Evolutionary conservation across 2,113 vertebrate genomes (phyloP).

Genomic region (Pantherophis guttatus): DNA sequence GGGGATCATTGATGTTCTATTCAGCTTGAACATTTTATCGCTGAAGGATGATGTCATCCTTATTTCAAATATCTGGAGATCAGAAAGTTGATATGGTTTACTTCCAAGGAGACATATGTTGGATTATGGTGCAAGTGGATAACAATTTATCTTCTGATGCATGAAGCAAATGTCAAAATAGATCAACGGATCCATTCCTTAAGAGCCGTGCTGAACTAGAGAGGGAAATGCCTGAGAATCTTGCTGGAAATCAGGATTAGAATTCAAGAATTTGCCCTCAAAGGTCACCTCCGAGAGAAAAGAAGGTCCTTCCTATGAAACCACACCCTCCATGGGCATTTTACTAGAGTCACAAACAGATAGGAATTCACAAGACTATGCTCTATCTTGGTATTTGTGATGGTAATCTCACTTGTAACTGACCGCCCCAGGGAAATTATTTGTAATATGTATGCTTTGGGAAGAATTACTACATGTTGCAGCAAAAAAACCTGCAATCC

Average conservation of each 20-base stretch:
- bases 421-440: not conserved
- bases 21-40: not conserved
- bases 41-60: not conserved
- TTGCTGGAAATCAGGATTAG: not conserved
- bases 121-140: not conserved
- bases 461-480: not conserved
- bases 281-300: not conserved
- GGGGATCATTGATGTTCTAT: not conserved
- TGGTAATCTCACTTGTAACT: not conserved
- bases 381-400: slow-evolving; percentile 6
- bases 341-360: not conserved
- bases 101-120: not conserved
- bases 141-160: not conserved
- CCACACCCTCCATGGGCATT: slow-evolving; percentile 1
- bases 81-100: not conserved
- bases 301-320: not conserved
- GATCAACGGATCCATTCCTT: not conserved
- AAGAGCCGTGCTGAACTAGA: not conserved
- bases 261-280: not conserved
- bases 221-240: not conserved
- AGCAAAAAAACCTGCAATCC: not conserved
- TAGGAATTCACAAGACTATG: not conserved
- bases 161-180: not conserved
- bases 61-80: not conserved
- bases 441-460: not conserved